Base-by-base conservation (phyloP, 2,113 vertebrate genomes). In the Cygnus atratus region DNA sequence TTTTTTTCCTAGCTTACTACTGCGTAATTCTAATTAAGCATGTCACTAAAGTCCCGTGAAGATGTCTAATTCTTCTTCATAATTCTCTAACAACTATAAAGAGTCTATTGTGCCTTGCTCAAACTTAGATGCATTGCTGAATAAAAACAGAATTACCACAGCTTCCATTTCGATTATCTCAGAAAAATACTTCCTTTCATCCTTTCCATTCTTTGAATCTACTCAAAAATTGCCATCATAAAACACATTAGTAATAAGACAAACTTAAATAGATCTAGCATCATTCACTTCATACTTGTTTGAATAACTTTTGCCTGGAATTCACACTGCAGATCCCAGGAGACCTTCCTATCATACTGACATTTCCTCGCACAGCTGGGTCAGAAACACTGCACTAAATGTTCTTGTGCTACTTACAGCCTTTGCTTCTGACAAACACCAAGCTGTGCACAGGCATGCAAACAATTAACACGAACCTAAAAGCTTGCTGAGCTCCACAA, bases 301-400 rank as follows among this genome's bases (percentile, higher is more conserved):
- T 79, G 68, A 90, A 67, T 74, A 87, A 73, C 46, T 92, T 89
- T 43, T 62, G 68, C 70, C 59, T 33, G 84, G 84, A 92, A 90
- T 68, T 86, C 84, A 15, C 33, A 11, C 35, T 39, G 58, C 41
- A 46, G 46, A 9, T 93, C 82, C 77, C 76, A 33, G 2, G 24
- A 71, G 87, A 54, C 44, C 39, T 82, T 90, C 50, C 72, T 19
- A 10, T 73, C 29, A 3, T 11, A 37, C 12, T 39, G 75, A 72
- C 29, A 17, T 81, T 89, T 82, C 86, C 84, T 92, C 1, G 0
- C 52, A 66, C 55, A 20, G 31, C 55, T 50, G 88, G 54, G 31
- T 79, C 86, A 92, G 54, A 50, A 92, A 29, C 16, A 13, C 44
- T 16, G n/a, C 78, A 29, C 44, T 68, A 20, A 37, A 39, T 24